phyloP scores from a whole-genome alignment of 2,797 vertebrate species.

The Chelon labrosus region DNA sequence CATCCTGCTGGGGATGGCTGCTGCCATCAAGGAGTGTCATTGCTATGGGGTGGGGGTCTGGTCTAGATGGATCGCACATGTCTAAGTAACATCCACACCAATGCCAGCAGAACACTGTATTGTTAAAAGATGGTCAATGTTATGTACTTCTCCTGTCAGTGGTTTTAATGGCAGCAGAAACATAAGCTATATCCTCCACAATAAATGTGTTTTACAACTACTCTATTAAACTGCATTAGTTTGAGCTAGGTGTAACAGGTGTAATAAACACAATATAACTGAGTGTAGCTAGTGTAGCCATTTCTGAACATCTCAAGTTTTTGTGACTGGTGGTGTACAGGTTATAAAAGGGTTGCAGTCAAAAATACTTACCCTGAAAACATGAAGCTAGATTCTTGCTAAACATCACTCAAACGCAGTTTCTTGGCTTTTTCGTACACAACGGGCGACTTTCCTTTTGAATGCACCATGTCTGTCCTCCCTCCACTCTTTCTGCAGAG shows the following conservation, averaged over 20 bases:
- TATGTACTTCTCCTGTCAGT: no score
- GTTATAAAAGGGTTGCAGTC: not conserved
- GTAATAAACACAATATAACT: no score
- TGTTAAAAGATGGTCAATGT: no score
- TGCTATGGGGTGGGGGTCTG: no score
- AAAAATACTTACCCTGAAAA: constrained; percentile 95
- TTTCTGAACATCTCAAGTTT: not conserved
- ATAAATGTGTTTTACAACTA: not conserved
- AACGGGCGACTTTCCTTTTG: constrained; percentile 99
- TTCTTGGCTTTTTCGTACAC: constrained; percentile 99
- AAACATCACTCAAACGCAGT: constrained; percentile 99
- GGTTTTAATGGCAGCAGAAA: not conserved
- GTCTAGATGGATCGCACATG: no score
- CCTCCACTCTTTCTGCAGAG: constrained; percentile 97
- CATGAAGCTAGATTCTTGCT: constrained; percentile 92
- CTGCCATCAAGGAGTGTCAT: no score
- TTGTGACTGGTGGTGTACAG: not conserved
- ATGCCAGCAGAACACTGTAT: no score
- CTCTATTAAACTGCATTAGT: not conserved
- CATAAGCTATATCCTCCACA: not conserved
- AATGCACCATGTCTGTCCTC: constrained; percentile 99
- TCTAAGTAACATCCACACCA: no score
- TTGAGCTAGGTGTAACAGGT: no score
- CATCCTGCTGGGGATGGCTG: no score
- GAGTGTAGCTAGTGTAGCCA: not conserved